A percentile compares a stretch with the other conserved stretches of the same genome.
These are phyloP conservation scores for Linepithema humile DNA, from an alignment of 1,140 invertebrate genomes.

Conservation along the genomic window DNA sequence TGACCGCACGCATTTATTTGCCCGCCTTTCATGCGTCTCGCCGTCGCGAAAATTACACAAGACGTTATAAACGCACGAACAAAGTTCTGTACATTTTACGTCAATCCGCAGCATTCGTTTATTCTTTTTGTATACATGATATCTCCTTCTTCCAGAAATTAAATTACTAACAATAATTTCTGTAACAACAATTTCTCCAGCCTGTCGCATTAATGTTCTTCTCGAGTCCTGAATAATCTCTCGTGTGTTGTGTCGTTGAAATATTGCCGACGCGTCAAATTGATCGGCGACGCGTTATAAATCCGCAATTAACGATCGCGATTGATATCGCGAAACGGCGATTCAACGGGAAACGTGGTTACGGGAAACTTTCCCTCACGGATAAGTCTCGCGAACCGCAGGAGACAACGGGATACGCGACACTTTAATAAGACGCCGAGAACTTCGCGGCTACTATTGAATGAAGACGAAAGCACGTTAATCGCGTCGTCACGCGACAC, in stretches of 20 bases:
- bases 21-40: background rate
- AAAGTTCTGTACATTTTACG: background rate
- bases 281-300: constrained; percentile 17
- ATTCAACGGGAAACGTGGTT: background rate
- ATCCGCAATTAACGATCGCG: constrained; percentile 24
- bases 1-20: background rate
- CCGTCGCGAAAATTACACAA: background rate
- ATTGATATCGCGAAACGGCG: constrained; percentile 20
- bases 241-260: background rate
- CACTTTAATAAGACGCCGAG: constrained; percentile 29
- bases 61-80: background rate
- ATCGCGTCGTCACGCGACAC: constrained; percentile 24
- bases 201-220: too few relatives aligned
- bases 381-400: background rate
- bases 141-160: too few relatives aligned
- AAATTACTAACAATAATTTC: background rate
- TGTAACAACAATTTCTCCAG: constrained; percentile 4
- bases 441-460: background rate
- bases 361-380: constrained; percentile 40
- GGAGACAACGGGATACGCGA: constrained; percentile 28
- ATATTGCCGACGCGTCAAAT: constrained; percentile 9
- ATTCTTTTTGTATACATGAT: too few relatives aligned
- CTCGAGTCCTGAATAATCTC: too few relatives aligned
- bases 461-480: constrained; percentile 49
- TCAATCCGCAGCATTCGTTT: too few relatives aligned